Evolutionary conservation across 37 sponge, comb jelly and placozoan genomes (phyloP), one percentile per base, ranked within the genome.

Genomic region (Ephydatia muelleri): DNA sequence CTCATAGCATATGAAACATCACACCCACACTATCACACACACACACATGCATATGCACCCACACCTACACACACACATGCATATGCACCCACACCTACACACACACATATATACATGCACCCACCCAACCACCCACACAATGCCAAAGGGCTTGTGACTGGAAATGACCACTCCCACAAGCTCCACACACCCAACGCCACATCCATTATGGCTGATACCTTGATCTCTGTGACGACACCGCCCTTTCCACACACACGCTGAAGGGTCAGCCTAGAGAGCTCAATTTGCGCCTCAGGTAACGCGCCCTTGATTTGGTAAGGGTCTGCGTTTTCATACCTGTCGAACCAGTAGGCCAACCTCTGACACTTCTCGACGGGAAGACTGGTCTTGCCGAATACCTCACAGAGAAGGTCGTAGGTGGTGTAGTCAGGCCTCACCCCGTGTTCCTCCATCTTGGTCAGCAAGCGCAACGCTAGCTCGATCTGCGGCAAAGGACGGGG

Each of bases 391-490:
- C 97, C 96, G 84, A 97, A 97, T 5, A 85, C 70, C 23, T 92
- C 89, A 16, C 70, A 32, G 5, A 97, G 40, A 13, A 97, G 57
- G 23, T 64, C 47, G 75, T 93, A 92, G 0, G 96, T 97, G 4
- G 37, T 80, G 28, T 78, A 36, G 73, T 93, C 85, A 37, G 97
- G 97, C 47, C 87, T 34, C 5, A 97, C 75, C 3, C 96, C 96
- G 36, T 95, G 83, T 0, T 93, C 96, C 78, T 97, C 97, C 97
- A 97, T 97, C 74, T 90, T 95, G 13, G 84, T 75, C 8, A 97
- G 86, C 3, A 97, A 22, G 11, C 91, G 80, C 74, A 97, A 72
- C 37, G 95, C 91, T 16, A 91, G 82, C 30, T 97, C 97, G 33
- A 95, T 79, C 29, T 95, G 96, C 26, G 97, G 97, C 23, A 84